Evolutionary conservation across 2,888 invertebrate genomes (phyloP).

Genomic region (Hirudinaria manillensis): DNA sequence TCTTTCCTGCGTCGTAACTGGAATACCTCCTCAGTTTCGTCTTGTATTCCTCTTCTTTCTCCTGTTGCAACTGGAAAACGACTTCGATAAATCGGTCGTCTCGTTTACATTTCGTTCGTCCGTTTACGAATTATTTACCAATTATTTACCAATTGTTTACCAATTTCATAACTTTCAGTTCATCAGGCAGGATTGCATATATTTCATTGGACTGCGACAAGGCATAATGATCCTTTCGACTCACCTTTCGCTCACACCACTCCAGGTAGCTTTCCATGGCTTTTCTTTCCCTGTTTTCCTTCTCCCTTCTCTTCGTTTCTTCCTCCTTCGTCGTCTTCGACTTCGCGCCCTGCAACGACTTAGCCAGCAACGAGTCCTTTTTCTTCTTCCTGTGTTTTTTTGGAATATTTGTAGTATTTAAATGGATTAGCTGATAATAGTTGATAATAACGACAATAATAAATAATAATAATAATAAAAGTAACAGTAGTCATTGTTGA

Average conservation of each 20-base stretch:
- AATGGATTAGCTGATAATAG: too few species aligned
- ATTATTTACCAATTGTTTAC: background rate
- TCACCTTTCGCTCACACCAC: slow-evolving; percentile 27
- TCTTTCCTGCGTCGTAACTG: slow-evolving; percentile 2
- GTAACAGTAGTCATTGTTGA: too few species aligned
- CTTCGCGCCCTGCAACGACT: background rate
- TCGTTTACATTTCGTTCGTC: background rate
- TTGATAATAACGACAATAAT: background rate
- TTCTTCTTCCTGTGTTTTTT: slow-evolving; percentile 1
- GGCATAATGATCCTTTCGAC: too few species aligned
- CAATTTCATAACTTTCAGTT: background rate
- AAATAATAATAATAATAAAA: too few species aligned
- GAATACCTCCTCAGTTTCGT: background rate
- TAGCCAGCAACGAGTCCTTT: background rate
- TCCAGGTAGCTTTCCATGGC: slow-evolving; percentile 18
- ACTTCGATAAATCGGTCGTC: background rate
- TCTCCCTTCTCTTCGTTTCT: background rate
- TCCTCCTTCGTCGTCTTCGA: background rate
- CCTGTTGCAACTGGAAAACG: background rate
- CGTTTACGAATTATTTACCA: too few species aligned
- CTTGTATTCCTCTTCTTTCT: slow-evolving; percentile 14
- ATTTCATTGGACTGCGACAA: too few species aligned
- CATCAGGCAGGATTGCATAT: too few species aligned
- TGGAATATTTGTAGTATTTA: background rate
- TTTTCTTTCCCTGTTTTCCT: slow-evolving; percentile 9